Base-by-base conservation (phyloP, 2,888 invertebrate species). In the Sarcophaga carnaria region DNA sequence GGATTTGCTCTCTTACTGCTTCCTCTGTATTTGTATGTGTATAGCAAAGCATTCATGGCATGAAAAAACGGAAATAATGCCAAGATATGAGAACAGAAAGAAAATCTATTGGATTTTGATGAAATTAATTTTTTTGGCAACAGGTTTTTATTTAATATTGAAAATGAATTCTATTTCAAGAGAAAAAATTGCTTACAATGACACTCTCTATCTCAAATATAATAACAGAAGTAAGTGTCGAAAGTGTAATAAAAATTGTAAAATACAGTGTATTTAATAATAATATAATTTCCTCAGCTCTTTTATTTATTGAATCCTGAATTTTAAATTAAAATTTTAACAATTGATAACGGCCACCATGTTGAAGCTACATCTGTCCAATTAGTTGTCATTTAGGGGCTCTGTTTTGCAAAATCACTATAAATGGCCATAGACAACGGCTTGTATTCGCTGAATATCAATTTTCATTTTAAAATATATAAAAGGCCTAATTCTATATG, bases 41-140 rank as follows among this genome's bases (percentile, higher is more conserved):
- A 27, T 49, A 49, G 14, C 4, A 49, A 14, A 12, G 14, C 14
- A 4, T 54, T 54, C 54, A 54, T 54, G 14, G 17, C 54, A 17
- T 10, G 54, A 14, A 1, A 54, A 54, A 54, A 4, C 12, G 54
- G 54, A 54, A 54, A 54, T 17, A 54, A 17, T 14, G 54, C 54
- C 54, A 54, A 54, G 17, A 54, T 37, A 20, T 8, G 49, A 59
- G 54, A 3, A 71, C 54, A 27, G 27, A 62, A 27, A 45, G 67
- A 71, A 77, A 59, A 37, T 77, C 74, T 67, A 74, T 74, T 85
- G 64, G 54, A 75, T 78, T 74, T 54, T 75, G 47, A 63, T 75
- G 20, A 69, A 74, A 78, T 81, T 63, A 78, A 81, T 77, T 63
- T 78, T 81, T 62, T 81, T 85, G 85, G 85, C 85, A 85, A 85